Evolutionary conservation across 1,140 invertebrate species (phyloP), one percentile per base, ranked within the genome.

Genomic region (Bombus waltoni): DNA sequence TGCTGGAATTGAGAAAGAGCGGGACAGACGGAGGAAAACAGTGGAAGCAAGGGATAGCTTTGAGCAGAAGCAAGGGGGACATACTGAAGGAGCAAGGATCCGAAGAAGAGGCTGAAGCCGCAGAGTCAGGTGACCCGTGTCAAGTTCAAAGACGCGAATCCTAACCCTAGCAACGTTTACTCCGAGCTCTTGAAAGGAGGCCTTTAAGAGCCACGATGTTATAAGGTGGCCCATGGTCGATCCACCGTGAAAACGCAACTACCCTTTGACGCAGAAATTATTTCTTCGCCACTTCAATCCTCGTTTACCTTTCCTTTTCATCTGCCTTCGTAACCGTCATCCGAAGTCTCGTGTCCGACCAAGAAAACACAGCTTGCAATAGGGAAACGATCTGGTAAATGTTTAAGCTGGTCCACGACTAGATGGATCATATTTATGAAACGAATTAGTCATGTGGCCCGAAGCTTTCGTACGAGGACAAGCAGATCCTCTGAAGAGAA

Each of bases 81-180:
- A 38, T n/a, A 62, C 62, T 35, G 53, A 62, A 40, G 80, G 44
- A 73, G 73, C 66, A 76, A 80, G 80, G 79, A 86, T 83, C 72
- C 71, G 62, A 83, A 76, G 81, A 78, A 77, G 83, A 87, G 89
- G 87, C 82, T 35, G 88, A 87, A 91, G 88, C 91, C 89, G 86
- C 91, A 87, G 90, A 90, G 92, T 91, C 90, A 94, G 92, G 90
- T 94, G 93, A 94, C 93, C 94, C 92, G 92, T 93, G 92, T 94
- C 93, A 94, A 94, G 94, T 94, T 95, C 94, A 94, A 95, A 94
- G 93, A 93, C 90, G 89, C 89, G 90, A 88, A 91, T 93, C 90
- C 90, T 91, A 92, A 89, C 83, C 91, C 91, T 88, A 88, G 89
- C 88, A 87, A 91, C 90, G 89, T 93, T 93, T 94, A 93, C 91